A percentile compares a stretch with the other conserved stretches of the same genome.
phyloP scores from a whole-genome alignment of 35 echinoderm and acorn worm genomes.

The Anneissia japonica region DNA sequence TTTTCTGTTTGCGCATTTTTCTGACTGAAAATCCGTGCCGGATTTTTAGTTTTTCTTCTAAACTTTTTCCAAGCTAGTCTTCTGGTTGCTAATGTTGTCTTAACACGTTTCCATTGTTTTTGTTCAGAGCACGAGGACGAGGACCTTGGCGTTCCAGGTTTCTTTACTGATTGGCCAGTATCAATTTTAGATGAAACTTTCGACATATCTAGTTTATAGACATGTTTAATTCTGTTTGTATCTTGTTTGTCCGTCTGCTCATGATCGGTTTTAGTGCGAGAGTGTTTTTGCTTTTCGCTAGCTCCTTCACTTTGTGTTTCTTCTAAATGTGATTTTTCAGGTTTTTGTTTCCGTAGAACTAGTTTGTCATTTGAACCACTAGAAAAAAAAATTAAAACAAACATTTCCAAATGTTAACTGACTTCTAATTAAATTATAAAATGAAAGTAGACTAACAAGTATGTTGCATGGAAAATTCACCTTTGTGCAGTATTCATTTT shows the following conservation, averaged over 20 bases:
- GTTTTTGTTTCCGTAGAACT: not conserved
- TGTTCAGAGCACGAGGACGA: not conserved
- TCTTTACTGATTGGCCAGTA: not conserved
- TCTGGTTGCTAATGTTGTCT: not conserved
- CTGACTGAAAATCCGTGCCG: not conserved
- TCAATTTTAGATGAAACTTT: not conserved
- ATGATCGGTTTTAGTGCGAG: not conserved
- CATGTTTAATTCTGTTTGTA: not conserved
- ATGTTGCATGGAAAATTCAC: too few species aligned
- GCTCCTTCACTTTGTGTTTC: too few species aligned
- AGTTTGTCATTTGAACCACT: not conserved
- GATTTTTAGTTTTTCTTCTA: not conserved
- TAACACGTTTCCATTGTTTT: not conserved
- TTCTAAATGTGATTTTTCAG: not conserved
- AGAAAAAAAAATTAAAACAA: too few species aligned
- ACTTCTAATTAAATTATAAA: too few species aligned
- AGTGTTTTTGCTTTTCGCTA: not conserved
- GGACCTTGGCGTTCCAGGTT: not conserved
- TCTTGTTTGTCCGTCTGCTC: not conserved
- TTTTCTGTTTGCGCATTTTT: not conserved
- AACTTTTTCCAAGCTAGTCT: not conserved
- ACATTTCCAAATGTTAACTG: too few species aligned
- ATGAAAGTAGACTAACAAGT: too few species aligned
- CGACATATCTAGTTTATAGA: not conserved
- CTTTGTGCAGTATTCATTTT: too few species aligned